Evolutionary conservation across 1,140 invertebrate genomes (phyloP).

Genomic region (Nomia melanderi): DNA sequence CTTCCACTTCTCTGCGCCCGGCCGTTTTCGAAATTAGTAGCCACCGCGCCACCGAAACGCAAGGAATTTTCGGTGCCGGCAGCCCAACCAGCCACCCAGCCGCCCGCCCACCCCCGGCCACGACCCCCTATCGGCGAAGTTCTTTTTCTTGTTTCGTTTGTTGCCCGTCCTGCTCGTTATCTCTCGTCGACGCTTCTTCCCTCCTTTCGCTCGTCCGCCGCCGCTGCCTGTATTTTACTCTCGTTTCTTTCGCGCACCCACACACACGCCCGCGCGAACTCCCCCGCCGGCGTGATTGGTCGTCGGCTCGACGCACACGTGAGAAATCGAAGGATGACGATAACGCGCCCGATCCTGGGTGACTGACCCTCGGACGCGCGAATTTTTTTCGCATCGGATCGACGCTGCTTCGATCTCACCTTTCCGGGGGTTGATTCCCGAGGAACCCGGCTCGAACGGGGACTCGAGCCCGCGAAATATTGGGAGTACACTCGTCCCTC

Average conservation of each 20-base stretch:
- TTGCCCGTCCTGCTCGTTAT: constrained; percentile 1
- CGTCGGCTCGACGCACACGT: constrained; percentile 50
- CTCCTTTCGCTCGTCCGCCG: constrained; percentile 1
- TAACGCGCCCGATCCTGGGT: constrained; percentile 53
- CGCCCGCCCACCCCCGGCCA: not conserved
- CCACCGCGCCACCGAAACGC: constrained; percentile 52
- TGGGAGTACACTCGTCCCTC: too few species aligned
- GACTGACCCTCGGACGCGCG: constrained; percentile 43
- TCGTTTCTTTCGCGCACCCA: constrained; percentile 17
- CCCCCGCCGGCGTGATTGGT: not conserved
- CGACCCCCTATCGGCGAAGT: not conserved
- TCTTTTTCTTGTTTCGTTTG: not conserved
- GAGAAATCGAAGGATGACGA: constrained; percentile 53
- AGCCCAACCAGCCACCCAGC: not conserved
- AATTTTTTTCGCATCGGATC: constrained; percentile 22
- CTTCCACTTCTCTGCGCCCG: constrained; percentile 3
- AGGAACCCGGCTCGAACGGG: too few species aligned
- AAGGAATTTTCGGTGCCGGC: constrained; percentile 59
- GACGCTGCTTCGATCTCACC: not conserved
- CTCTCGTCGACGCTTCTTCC: constrained; percentile 9
- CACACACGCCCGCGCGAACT: too few species aligned
- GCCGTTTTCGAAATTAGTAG: constrained; percentile 62
- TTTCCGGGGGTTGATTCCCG: too few species aligned
- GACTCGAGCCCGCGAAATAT: too few species aligned
- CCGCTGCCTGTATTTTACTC: constrained; percentile 29